phyloP scores from a whole-genome alignment of 2,888 invertebrate genomes.

The Agrilus biguttatus region DNA sequence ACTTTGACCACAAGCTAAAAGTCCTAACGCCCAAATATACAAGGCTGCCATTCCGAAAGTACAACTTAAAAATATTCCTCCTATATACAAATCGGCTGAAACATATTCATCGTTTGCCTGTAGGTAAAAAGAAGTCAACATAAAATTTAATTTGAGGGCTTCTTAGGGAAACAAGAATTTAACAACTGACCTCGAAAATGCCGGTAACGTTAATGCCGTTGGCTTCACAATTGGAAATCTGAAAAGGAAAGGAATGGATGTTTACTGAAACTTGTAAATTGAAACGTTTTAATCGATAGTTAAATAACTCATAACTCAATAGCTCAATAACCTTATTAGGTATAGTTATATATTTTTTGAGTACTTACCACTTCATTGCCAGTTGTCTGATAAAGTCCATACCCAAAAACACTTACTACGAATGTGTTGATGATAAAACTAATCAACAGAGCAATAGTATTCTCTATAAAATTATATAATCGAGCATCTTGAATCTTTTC shows the following conservation, averaged over 20 bases:
- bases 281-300: too few species aligned
- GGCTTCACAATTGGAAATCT: slow-evolving; percentile 17
- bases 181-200: slow-evolving; percentile 26
- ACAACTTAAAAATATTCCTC: slow-evolving; percentile 60
- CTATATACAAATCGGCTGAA: slow-evolving; percentile 54
- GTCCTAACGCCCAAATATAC: slow-evolving; percentile 74
- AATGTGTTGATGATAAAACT: slow-evolving; percentile 80
- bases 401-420: slow-evolving; percentile 75
- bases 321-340: too few species aligned
- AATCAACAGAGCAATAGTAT: slow-evolving; percentile 58
- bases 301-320: too few species aligned
- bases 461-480: slow-evolving; percentile 67
- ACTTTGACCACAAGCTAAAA: slow-evolving; percentile 66
- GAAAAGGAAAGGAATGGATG: slow-evolving; percentile 7
- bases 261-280: too few species aligned
- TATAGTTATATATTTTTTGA: not conserved
- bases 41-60: slow-evolving; percentile 58
- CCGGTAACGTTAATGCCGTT: slow-evolving; percentile 15
- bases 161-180: too few species aligned
- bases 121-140: slow-evolving; percentile 17
- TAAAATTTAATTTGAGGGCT: not conserved
- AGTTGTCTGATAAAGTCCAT: slow-evolving; percentile 59
- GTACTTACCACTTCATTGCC: slow-evolving; percentile 42
- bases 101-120: slow-evolving; percentile 36
- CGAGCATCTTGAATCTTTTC: slow-evolving; percentile 67